A percentile compares a stretch with the other conserved stretches of the same genome.
Conservation (phyloP, 2,888 invertebrate genomes). For the Stratiomys singularior region DNA sequence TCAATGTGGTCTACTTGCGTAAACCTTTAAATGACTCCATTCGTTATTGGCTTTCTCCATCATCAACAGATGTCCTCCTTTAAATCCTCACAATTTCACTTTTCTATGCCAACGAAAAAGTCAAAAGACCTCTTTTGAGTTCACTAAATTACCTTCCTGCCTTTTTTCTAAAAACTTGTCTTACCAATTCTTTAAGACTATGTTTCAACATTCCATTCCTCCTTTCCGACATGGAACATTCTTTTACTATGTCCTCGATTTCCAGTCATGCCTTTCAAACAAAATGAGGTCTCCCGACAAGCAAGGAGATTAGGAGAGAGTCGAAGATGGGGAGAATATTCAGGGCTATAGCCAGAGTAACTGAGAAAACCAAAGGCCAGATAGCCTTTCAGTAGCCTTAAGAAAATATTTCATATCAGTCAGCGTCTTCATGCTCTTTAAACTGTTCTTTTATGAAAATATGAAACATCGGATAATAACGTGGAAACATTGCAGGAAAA, state of each 20-base stretch:
- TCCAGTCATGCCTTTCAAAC: too few species aligned
- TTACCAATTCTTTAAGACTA: constrained; percentile 13
- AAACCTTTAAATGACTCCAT: too few species aligned
- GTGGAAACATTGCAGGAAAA: constrained; percentile 18
- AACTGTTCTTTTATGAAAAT: constrained; percentile 26
- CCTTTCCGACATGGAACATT: too few species aligned
- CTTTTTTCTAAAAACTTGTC: neutral
- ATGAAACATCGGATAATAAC: constrained; percentile 16
- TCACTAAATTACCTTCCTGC: constrained; percentile 26
- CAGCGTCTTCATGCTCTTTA: neutral
- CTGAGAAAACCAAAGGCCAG: neutral
- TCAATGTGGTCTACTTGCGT: too few species aligned
- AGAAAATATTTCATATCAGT: constrained; percentile 26
- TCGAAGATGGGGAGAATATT: too few species aligned
- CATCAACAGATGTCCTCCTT: too few species aligned
- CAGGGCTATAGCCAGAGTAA: too few species aligned
- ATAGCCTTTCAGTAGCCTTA: constrained; percentile 2
- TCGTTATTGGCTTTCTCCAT: too few species aligned
- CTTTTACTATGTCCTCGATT: too few species aligned
- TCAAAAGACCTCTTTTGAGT: neutral
- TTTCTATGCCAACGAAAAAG: neutral
- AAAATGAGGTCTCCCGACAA: too few species aligned
- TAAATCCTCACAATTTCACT: too few species aligned
- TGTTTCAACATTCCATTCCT: constrained; percentile 18
- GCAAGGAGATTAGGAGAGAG: too few species aligned